phyloP scores from a whole-genome alignment of 2,113 vertebrate species.

The Tor tambroides region DNA sequence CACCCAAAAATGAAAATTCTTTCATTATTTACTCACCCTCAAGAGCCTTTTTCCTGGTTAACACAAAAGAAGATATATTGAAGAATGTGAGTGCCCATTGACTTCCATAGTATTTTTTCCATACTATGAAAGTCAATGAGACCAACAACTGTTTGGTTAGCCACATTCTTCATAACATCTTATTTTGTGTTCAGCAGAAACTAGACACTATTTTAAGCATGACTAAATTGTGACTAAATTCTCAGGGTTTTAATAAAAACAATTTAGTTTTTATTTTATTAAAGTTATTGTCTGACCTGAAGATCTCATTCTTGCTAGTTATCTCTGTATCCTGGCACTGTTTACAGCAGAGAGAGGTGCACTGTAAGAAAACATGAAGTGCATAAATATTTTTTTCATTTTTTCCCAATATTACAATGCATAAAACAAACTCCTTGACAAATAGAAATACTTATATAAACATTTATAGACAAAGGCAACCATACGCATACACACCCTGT shows the following conservation, averaged over 20 bases:
- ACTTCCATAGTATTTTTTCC: too few relatives aligned
- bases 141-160: too few relatives aligned
- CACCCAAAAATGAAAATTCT: too few relatives aligned
- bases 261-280: too few relatives aligned
- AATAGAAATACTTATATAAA: background rate
- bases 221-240: background rate
- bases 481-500: constrained; percentile 80
- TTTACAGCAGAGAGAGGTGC: constrained; percentile 96
- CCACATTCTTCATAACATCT: too few relatives aligned
- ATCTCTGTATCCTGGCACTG: constrained; percentile 97
- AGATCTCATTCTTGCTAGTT: constrained; percentile 98
- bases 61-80: too few relatives aligned
- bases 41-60: too few relatives aligned
- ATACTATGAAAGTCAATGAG: too few relatives aligned
- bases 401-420: background rate
- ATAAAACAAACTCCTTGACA: background rate
- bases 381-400: background rate
- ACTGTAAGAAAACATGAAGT: constrained; percentile 73
- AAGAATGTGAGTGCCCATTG: too few relatives aligned
- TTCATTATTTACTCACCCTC: too few relatives aligned
- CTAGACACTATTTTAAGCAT: too few relatives aligned
- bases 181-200: too few relatives aligned
- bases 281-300: constrained; percentile 83
- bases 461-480: background rate
- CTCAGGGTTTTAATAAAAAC: background rate